A percentile compares a stretch with the other conserved stretches of the same genome.
phyloP scores from a whole-genome alignment of 2,113 vertebrate genomes.

The Panurus biarmicus region DNA sequence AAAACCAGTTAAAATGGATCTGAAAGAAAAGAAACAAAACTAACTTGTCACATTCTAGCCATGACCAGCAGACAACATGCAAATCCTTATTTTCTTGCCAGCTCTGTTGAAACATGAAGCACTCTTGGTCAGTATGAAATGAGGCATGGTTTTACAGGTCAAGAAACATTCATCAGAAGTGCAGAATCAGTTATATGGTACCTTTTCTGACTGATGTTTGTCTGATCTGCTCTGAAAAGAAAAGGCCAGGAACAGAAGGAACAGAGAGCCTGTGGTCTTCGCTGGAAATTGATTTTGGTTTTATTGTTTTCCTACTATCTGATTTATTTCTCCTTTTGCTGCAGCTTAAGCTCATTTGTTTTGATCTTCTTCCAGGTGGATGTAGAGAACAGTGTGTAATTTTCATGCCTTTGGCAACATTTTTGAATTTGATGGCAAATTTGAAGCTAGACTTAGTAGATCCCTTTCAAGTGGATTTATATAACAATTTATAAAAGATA shows the following conservation, averaged over 20 bases:
- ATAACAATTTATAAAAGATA: not conserved
- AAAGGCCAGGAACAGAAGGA: not conserved
- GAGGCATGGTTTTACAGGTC: not conserved
- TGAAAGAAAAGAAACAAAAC: not conserved
- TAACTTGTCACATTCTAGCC: not conserved
- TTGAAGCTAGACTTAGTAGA: not conserved
- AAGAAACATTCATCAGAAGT: not conserved
- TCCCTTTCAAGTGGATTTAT: not conserved
- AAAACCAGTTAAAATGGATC: not conserved
- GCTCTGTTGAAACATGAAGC: not conserved
- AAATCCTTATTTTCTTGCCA: not conserved
- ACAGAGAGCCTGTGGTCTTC: not conserved
- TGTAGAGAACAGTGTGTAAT: not conserved
- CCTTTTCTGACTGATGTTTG: not conserved
- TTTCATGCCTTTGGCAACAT: not conserved
- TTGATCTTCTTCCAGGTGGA: not conserved
- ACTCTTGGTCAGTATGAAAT: not conserved
- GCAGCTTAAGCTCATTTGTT: not conserved
- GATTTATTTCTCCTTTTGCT: not conserved
- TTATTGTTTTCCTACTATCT: not conserved
- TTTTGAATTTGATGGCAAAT: not conserved
- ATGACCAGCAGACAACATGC: not conserved
- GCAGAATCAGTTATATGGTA: not conserved
- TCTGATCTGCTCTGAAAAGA: not conserved
- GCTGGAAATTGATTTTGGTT: not conserved